Base-by-base conservation (phyloP, 53 echinoderm and acorn worm species). In the Echinarachnius parma region DNA sequence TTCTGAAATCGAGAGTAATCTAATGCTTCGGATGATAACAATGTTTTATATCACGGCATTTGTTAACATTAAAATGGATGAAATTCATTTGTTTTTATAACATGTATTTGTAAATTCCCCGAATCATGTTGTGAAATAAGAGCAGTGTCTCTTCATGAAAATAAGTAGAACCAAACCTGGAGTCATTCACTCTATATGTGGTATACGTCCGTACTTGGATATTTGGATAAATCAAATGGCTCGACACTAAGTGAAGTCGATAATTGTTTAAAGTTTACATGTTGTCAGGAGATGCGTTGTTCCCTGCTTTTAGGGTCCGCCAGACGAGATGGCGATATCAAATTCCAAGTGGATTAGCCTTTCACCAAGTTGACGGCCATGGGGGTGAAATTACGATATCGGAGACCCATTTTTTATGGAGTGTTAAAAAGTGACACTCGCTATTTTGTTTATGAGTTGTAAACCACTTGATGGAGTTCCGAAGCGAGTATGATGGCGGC, bases 241-340 rank as follows among this genome's bases (percentile, higher is more conserved):
- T n/a, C n/a, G n/a, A n/a, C n/a, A n/a, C n/a, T 72, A 56, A 72
- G 74, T 56, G 74, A 54, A 39, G 26, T 55, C 55, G 74, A 72
- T 72, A 72, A 72, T 72, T 72, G 74, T 54, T 56, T 37, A 72
- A 57, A 72, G 74, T 72, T 72, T 72, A 72, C 56, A 72, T 44
- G 35, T 42, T 72, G 74, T 72, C 74, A 72, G 19, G 56, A 26
- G 25, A 20, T 55, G 55, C 74, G 55, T 35, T 37, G 35, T 56
- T 42, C 14, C 16, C 56, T 57, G 74, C 57, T 72, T 36, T 72
- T 72, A 72, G 26, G 33, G 55, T 37, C 36, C 74, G 36, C 56
- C 74, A 72, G 24, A 50, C 1, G 2, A 28, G 47, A 65, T 45
- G 25, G 29, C 45, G 65, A 28, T 65, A 65, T 65, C 65, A 46